Evolutionary conservation across 1,140 invertebrate species (phyloP), one percentile per base, ranked within the genome.

Genomic region (Halyomorpha halys): DNA sequence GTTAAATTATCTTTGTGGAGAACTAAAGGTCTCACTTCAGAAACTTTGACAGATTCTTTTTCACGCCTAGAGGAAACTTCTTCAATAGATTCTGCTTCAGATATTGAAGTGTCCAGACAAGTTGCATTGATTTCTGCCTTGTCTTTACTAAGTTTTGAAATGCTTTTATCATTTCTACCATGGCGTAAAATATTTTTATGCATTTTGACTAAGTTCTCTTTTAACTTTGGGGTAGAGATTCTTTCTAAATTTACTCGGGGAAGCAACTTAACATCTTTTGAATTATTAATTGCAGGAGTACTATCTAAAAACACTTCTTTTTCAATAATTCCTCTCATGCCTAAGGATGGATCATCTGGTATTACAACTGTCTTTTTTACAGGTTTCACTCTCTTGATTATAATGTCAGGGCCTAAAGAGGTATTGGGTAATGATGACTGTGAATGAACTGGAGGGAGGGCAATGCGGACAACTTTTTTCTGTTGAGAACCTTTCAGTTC

Each of bases 401-500:
- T 56, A 11, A 56, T 56, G 18, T 56, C 53, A 56, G 53, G 53
- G 15, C 53, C 53, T 23, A 56, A 25, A 56, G 23, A 23, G 3
- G 53, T 56, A 6, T 56, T 56, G 15, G 23, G 19, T 23, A 56
- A 25, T 11, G 21, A 15, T 23, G 53, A 56, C 6, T 19, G 23
- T 6, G 53, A 16, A 3, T 56, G 19, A 19, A 21, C n/a, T 23
- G 53, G 53, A 15, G 53, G 53, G 3, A 56, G 14, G 18, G 53
- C 53, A 23, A 56, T 56, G 1, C 53, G 53, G 11, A 56, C 53
- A 23, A 56, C 53, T 15, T 56, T 56, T 56, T 56, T 56, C 27
- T 56, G 53, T 56, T 56, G 53, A 56, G 23, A 5, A 3, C 19
- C 23, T 25, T 56, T 56, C 11, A 56, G 23, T 25, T 56, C 53